Evolutionary conservation across 2,797 vertebrate genomes (phyloP).

Genomic region (Sphenodon punctatus): DNA sequence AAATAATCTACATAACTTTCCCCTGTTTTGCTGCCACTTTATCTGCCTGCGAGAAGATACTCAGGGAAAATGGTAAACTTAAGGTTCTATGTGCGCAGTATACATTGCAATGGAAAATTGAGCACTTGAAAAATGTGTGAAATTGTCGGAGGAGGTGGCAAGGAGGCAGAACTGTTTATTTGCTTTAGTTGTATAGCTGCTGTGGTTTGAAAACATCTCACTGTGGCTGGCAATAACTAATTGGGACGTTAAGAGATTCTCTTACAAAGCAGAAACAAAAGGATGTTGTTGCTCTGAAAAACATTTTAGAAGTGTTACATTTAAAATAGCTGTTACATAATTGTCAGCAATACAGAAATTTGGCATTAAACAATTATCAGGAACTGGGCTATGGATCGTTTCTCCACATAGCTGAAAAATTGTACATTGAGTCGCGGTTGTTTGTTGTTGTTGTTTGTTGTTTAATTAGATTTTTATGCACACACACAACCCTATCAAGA

Average conservation of each 20-base stretch:
- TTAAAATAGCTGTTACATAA: accelerated
- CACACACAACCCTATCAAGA: too few relatives aligned
- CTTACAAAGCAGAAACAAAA: neutral
- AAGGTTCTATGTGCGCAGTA: too few relatives aligned
- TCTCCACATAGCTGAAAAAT: neutral
- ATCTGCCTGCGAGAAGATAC: too few relatives aligned
- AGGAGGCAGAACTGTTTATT: too few relatives aligned
- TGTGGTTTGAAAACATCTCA: neutral
- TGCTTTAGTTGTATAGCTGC: neutral
- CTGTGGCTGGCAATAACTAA: neutral
- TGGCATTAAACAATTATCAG: neutral
- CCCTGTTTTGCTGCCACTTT: too few relatives aligned
- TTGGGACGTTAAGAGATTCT: neutral
- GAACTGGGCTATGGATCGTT: neutral
- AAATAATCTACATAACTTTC: too few relatives aligned
- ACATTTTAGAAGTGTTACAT: neutral
- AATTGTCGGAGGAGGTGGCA: too few relatives aligned
- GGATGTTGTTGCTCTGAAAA: neutral
- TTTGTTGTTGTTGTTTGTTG: neutral
- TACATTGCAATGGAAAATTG: too few relatives aligned
- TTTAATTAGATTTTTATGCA: too few relatives aligned
- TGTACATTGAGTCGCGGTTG: accelerated
- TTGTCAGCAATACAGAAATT: accelerated
- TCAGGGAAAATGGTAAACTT: too few relatives aligned
- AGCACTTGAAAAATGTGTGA: too few relatives aligned